Base-by-base conservation (phyloP, 2,888 invertebrate species). In the Philopedon plagiatum region DNA sequence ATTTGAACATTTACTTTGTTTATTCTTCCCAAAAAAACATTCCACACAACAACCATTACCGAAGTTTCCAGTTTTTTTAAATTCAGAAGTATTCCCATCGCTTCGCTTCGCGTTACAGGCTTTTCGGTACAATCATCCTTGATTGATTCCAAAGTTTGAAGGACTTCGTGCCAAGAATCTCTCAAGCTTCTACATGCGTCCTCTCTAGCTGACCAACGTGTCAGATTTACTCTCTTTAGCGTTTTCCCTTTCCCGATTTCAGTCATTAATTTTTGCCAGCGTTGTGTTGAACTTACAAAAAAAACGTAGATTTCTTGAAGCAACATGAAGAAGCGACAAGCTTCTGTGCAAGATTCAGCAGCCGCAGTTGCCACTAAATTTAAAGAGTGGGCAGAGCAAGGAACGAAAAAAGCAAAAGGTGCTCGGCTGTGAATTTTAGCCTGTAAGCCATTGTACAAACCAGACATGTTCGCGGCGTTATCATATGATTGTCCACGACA, bases 361-460 rank as follows among this genome's bases (percentile, higher is more conserved):
- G 19, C 44, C 18, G 44, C 34, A 34, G 32, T 29, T 60, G 41
- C 18, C 58, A 51, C 51, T 49, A 26, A 34, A 64, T 64, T 39
- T 15, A 15, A 51, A 58, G 57, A 26, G 56, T 63, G 11, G 21
- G 49, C 79, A 19, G 76, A 65, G 73, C 81, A 80, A 56, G 79
- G 80, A 5, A 80, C 72, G 71, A 65, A 80, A 62, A 68, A 49
- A 29, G 80, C 80, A 29, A 77, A 72, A 29, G 73, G 58, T 75
- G 62, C 39, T 39, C 13, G 39, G 4, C 13, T 9, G n/a, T 15
- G 13, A 39, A 39, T 13, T 39, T 39, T 39, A 4, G 9, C 7
- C 2, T 39, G 39, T 15, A 13, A 39, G 9, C 68, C 51, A 23
- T 41, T 62, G 51, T 56, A 69, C 21, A 39, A 26, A 3, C 68